Conservation (phyloP, 2,888 invertebrate species). For the Aelia acuminata region DNA sequence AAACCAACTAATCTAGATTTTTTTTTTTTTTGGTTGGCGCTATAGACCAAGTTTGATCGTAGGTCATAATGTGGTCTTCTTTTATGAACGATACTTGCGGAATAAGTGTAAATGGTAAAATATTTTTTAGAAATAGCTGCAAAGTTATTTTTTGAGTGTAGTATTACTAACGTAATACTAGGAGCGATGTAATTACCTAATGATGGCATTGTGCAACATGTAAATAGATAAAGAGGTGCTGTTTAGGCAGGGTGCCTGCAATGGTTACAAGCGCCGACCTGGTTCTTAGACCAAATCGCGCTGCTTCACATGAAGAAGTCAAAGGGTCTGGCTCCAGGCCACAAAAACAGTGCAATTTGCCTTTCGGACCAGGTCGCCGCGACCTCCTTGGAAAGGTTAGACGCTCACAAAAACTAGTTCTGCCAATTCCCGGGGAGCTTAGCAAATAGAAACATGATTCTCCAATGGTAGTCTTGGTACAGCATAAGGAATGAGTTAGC, state of each 20-base stretch:
- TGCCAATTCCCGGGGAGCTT: background rate
- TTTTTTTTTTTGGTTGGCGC: too few species aligned
- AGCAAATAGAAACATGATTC: background rate
- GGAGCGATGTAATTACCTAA: constrained; percentile 14
- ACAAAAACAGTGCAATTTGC: constrained; percentile 48
- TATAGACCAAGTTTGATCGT: too few species aligned
- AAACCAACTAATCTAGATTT: too few species aligned
- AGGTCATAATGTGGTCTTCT: too few species aligned
- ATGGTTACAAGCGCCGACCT: constrained; percentile 22
- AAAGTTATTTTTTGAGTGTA: background rate
- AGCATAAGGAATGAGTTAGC: background rate
- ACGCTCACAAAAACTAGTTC: constrained; percentile 21
- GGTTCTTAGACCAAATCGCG: constrained; percentile 36
- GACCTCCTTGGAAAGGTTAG: constrained; percentile 27
- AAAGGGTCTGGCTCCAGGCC: constrained; percentile 11
- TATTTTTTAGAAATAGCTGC: background rate
- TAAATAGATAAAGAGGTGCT: constrained; percentile 32
- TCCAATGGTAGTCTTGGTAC: background rate
- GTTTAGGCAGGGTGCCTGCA: constrained; percentile 39
- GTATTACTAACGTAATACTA: background rate
- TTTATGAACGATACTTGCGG: too few species aligned
- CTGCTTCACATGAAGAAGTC: constrained; percentile 29
- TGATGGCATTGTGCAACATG: constrained; percentile 5
- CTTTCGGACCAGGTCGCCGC: background rate
- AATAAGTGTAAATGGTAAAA: too few species aligned